Percentiles rank a stretch among this genome's conserved stretches.
Evolutionary conservation across 2,113 vertebrate species (phyloP).

Genomic region (Cyanistes caeruleus): DNA sequence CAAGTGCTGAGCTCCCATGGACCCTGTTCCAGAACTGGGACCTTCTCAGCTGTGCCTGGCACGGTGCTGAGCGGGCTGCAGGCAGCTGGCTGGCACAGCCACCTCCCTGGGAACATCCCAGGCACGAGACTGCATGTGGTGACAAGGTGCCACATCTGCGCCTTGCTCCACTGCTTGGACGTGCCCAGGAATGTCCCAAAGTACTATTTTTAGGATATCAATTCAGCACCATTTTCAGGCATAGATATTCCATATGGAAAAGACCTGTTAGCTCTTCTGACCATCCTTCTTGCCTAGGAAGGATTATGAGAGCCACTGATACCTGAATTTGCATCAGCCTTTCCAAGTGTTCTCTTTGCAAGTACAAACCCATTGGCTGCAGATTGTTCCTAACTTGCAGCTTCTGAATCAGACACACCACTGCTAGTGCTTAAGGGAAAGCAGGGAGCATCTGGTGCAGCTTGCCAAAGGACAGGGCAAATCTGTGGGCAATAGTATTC

Average conservation of each 20-base stretch:
- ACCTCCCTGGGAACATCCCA: neutral
- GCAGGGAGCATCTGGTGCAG: neutral
- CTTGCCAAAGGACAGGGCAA: neutral
- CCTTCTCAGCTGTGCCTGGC: neutral
- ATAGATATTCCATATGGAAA: neutral
- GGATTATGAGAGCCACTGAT: neutral
- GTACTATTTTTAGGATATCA: neutral
- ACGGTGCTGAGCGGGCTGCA: neutral
- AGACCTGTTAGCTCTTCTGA: neutral
- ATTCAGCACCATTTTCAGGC: neutral
- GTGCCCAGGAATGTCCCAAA: neutral
- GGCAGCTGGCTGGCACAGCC: neutral
- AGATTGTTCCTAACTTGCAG: neutral
- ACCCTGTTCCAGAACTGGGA: neutral
- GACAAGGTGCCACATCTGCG: fast-evolving
- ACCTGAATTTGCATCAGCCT: neutral
- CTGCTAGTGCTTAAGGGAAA: neutral
- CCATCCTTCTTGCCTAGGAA: neutral
- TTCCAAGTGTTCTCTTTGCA: neutral
- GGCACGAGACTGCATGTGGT: fast-evolving
- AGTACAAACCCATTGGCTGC: neutral
- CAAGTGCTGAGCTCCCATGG: neutral
- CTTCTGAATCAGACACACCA: neutral
- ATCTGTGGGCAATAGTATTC: neutral
- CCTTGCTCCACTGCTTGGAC: neutral